Evolutionary conservation across 2,113 vertebrate genomes (phyloP).

Genomic region (Nothobranchius kuhntae): DNA sequence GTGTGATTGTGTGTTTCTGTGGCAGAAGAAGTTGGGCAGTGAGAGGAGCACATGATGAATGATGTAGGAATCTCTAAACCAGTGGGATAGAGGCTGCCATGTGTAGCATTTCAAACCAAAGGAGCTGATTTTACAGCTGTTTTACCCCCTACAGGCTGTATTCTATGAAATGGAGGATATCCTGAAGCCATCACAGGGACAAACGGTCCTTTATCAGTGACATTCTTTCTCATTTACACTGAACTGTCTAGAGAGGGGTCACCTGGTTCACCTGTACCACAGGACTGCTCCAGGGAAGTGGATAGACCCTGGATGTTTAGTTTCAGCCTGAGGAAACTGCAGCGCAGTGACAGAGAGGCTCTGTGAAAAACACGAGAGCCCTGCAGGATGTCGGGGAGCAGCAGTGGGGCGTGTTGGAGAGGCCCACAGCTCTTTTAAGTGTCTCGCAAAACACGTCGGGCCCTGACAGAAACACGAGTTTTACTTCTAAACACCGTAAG

Average conservation of each 20-base stretch:
- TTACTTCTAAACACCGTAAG: neutral
- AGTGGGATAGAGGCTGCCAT: no score
- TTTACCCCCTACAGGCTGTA: neutral
- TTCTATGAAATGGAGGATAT: constrained; percentile 20
- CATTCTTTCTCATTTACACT: constrained; percentile 3
- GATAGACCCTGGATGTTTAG: constrained; percentile 29
- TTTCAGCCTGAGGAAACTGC: constrained; percentile 2
- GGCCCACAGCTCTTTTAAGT: constrained; percentile 1
- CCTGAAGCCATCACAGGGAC: constrained; percentile 24
- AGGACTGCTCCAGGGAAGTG: constrained; percentile 16
- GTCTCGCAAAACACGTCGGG: neutral
- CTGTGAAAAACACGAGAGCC: constrained; percentile 21
- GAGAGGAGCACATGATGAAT: neutral
- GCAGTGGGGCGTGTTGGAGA: constrained; percentile 13
- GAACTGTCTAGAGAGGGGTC: constrained; percentile 10
- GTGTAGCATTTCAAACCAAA: constrained; percentile 27
- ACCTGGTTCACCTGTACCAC: constrained; percentile 16
- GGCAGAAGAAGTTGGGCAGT: neutral
- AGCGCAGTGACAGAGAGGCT: constrained; percentile 4
- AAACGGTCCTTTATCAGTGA: constrained; percentile 19
- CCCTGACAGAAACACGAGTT: neutral
- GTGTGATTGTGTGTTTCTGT: constrained; percentile 36
- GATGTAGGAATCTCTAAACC: constrained; percentile 17
- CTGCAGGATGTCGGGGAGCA: constrained; percentile 41
- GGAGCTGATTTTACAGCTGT: constrained; percentile 40